Percentiles rank a stretch among this genome's conserved stretches.
phyloP scores from a whole-genome alignment of 2,113 vertebrate species.

The Etheostoma spectabile region DNA sequence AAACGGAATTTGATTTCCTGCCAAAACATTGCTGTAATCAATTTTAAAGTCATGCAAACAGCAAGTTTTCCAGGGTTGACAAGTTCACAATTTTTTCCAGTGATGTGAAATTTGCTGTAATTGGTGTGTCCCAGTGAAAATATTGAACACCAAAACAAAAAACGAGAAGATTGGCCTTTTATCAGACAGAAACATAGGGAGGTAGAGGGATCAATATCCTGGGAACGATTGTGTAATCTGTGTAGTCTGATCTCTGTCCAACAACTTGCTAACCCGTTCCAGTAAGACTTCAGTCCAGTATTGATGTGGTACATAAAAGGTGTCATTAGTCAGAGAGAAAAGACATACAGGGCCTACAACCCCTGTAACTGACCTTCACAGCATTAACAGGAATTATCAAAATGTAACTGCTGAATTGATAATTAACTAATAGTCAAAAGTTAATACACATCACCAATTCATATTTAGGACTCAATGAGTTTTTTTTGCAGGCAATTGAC shows the following conservation, averaged over 20 bases:
- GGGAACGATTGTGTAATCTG: not conserved
- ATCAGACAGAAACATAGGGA: not conserved
- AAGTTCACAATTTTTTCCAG: not conserved
- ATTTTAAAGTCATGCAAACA: constrained; percentile 6
- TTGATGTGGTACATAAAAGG: constrained; percentile 16
- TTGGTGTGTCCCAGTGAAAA: not conserved
- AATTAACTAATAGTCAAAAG: not conserved
- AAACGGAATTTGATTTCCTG: not conserved
- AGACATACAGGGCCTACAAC: not conserved
- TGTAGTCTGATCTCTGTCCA: constrained; percentile 13
- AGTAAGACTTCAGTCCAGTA: constrained; percentile 30
- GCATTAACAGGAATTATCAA: not conserved
- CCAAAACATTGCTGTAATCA: not conserved
- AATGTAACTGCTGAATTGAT: not conserved
- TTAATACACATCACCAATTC: not conserved
- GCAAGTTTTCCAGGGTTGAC: not conserved
- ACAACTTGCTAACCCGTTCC: constrained; percentile 22
- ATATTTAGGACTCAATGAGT: too few species aligned
- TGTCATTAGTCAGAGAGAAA: constrained; percentile 17
- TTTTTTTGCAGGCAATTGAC: not conserved
- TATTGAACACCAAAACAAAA: constrained; percentile 1
- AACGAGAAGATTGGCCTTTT: not conserved
- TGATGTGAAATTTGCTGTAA: not conserved
- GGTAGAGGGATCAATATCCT: constrained; percentile 19
- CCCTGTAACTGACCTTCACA: not conserved